phyloP scores from a whole-genome alignment of 2,888 invertebrate species.

The Lasioglossum zephyrum region DNA sequence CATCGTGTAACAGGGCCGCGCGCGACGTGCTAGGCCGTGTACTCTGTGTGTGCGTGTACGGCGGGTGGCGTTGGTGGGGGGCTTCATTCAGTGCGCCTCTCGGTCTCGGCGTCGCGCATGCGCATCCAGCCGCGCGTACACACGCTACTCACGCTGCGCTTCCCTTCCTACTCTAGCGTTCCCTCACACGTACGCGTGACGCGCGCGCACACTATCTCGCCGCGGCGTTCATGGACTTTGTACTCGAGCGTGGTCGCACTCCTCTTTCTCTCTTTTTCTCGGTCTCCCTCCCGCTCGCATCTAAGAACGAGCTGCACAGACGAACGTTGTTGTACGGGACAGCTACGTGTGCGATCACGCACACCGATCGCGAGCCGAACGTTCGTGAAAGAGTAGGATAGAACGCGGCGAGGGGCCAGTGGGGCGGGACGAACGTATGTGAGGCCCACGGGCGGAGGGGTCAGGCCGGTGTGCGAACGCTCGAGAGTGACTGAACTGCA shows the following conservation, averaged over 20 bases:
- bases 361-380: conserved; percentile 49
- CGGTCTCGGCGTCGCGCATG: conserved; percentile 76
- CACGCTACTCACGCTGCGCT: conserved; percentile 82
- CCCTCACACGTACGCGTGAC: conserved; percentile 49
- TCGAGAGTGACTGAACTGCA: conserved; percentile 73
- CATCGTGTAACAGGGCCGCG: conserved; percentile 73
- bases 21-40: conserved; percentile 48
- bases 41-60: conserved; percentile 57
- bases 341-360: conserved; percentile 27
- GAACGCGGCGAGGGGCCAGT: neutral
- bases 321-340: conserved; percentile 13
- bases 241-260: conserved; percentile 38
- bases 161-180: conserved; percentile 67
- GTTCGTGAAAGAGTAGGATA: conserved; percentile 33
- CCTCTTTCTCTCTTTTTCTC: neutral
- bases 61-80: conserved; percentile 72
- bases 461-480: conserved; percentile 54
- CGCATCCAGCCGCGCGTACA: conserved; percentile 80
- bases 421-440: conserved; percentile 10
- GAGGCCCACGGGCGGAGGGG: conserved; percentile 13
- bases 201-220: conserved; percentile 40
- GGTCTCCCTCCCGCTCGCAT: neutral
- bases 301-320: conserved; percentile 27
- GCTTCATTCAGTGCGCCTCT: conserved; percentile 82
- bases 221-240: conserved; percentile 55